phyloP scores from a whole-genome alignment of 1,140 invertebrate genomes.

The Drosophila setifemur region DNA sequence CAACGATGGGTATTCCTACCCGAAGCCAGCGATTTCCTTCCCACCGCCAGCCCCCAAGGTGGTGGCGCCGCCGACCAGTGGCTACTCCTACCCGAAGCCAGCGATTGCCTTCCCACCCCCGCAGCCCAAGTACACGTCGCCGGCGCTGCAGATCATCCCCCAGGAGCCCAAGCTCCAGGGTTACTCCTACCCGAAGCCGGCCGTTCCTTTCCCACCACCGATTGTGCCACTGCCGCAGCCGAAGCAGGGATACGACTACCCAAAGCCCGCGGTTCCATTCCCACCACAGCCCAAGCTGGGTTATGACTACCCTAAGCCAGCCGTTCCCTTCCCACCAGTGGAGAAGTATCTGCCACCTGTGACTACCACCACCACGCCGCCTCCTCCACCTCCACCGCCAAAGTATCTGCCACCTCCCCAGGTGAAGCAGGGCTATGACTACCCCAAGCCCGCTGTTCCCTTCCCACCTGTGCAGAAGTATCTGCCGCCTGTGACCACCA shows the following conservation, averaged over 20 bases:
- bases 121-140: conserved; percentile 33
- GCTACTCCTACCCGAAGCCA: conserved; percentile 57
- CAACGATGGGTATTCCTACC: conserved; percentile 45
- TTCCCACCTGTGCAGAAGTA: conserved; percentile 37
- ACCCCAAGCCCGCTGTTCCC: conserved; percentile 54
- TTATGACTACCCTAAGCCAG: conserved; percentile 61
- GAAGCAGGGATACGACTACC: conserved; percentile 55
- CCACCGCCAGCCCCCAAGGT: conserved; percentile 31
- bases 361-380: too few species aligned
- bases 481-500: conserved; percentile 17
- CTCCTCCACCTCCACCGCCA: conserved; percentile 1
- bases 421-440: conserved; percentile 47
- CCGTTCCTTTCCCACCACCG: conserved; percentile 44
- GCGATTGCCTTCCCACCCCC: conserved; percentile 43
- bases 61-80: conserved; percentile 12
- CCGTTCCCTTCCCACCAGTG: conserved; percentile 43
- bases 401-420: conserved; percentile 21
- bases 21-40: conserved; percentile 50
- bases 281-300: conserved; percentile 53
- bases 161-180: conserved; percentile 55
- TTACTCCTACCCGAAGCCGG: conserved; percentile 62
- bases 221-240: conserved; percentile 7
- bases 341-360: conserved; percentile 22
- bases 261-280: conserved; percentile 55
- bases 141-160: conserved; percentile 44